Base-by-base conservation (phyloP, 2,888 invertebrate genomes). In the Ophonus ardosiacus region DNA sequence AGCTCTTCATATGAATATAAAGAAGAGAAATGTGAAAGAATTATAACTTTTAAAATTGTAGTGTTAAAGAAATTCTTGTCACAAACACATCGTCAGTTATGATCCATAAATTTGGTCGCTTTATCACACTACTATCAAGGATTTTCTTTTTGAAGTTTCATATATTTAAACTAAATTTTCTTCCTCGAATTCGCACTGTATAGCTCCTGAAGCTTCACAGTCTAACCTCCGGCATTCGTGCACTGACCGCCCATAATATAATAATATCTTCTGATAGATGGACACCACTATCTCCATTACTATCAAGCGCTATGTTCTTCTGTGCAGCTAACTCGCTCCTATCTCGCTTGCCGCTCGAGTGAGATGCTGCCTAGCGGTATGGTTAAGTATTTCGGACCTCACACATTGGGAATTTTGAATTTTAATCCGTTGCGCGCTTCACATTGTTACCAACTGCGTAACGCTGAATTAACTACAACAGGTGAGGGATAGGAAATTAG, bases 201-300 rank as follows among this genome's bases (percentile, higher is more conserved):
- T 3, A 31, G 43, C 43, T 8, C 43, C 43, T 6, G 13, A n/a
- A 74, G 43, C 43, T 18, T 86, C 89, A 89, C 90, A 88, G 87
- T 90, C 90, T 88, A 86, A 87, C 85, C 86, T 87, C 61, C 85
- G 81, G 78, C 61, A 51, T 83, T 86, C 86, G 86, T 85, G 85
- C 85, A 84, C 68, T 78, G 86, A 85, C 86, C 86, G 85, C 86
- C 86, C 86, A 85, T 85, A 86, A 86, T 86, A 86, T 84, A 86
- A 86, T 86, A 83, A 86, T 86, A 81, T 86, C 83, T 71, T 59
- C 51, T 86, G 83, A 83, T 86, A 79, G 86, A 86, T 86, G 82
- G 85, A 85, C 76, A 84, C 13, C 65, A 7, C 83, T 74, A 38
- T 61, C 40, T 15, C 56, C 61, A 84, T 78, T n/a, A 17, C 17